These are phyloP conservation scores for Malacoctenus gilli DNA, from an alignment of 2,797 vertebrate genomes.

Conservation along the genomic window DNA sequence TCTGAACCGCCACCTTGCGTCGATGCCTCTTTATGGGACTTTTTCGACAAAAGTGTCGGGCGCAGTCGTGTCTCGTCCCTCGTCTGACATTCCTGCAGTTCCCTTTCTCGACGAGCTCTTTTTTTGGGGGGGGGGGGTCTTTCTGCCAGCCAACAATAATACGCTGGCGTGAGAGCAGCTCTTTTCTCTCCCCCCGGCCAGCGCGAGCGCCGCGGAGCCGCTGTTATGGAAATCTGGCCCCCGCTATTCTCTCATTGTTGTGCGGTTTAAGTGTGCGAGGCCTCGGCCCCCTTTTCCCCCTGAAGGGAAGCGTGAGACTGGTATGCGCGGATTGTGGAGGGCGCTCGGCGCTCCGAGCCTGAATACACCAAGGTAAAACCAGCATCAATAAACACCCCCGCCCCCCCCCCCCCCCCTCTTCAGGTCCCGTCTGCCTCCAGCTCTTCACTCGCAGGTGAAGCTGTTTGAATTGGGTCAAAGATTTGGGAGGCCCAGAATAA, in stretches of 20 bases:
- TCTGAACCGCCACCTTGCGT: constrained; percentile 47
- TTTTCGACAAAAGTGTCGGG: constrained; percentile 28
- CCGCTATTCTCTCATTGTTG: constrained; percentile 75
- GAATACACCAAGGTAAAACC: too few species aligned
- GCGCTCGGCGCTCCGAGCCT: too few species aligned
- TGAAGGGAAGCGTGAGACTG: constrained; percentile 47
- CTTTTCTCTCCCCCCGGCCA: constrained; percentile 57
- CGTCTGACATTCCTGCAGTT: constrained; percentile 18
- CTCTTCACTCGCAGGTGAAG: too few species aligned
- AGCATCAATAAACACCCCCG: too few species aligned
- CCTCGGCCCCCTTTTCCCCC: constrained; percentile 33
- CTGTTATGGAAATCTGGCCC: constrained; percentile 76
- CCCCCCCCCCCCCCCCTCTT: too few species aligned
- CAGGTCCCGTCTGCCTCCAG: too few species aligned
- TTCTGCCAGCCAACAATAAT: constrained; percentile 11
- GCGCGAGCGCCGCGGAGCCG: constrained; percentile 49
- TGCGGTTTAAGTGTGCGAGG: constrained; percentile 47
- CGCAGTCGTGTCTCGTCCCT: too few species aligned
- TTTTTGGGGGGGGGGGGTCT: not conserved
- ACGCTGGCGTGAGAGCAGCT: constrained; percentile 32
- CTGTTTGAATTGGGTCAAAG: too few species aligned
- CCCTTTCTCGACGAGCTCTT: constrained; percentile 14
- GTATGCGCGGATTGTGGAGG: constrained; percentile 52
- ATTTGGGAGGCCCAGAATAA: too few species aligned
- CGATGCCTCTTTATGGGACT: constrained; percentile 30